Conservation (phyloP, 2,797 vertebrate species). For the Florisuga fusca region DNA sequence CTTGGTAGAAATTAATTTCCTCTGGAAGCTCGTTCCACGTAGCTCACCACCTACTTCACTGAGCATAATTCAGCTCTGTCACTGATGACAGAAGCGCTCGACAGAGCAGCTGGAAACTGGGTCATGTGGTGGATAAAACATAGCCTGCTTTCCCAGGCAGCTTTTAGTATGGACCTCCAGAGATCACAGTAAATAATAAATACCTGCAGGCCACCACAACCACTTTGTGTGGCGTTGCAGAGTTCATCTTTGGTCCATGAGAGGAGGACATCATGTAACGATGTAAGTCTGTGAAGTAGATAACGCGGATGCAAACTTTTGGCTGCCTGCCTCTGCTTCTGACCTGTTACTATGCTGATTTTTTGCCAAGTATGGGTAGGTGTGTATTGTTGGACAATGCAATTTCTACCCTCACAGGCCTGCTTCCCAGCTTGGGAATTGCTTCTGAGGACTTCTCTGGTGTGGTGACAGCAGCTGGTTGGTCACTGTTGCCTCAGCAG, state of each 20-base stretch:
- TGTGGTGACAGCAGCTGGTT: not conserved
- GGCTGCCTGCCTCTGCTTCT: not conserved
- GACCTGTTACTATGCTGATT: not conserved
- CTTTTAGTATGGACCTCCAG: slow-evolving; percentile 5
- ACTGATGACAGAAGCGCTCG: slow-evolving; percentile 30
- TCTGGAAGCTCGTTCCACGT: slow-evolving; percentile 18
- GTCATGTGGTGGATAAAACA: slow-evolving; percentile 31
- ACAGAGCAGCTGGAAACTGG: slow-evolving; percentile 49
- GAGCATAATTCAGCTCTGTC: slow-evolving; percentile 43
- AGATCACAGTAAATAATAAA: slow-evolving; percentile 20
- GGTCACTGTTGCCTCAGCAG: fast-evolving
- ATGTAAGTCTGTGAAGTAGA: not conserved
- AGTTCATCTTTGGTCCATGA: not conserved
- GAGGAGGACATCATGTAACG: not conserved
- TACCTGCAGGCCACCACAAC: not conserved
- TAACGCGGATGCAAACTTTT: not conserved
- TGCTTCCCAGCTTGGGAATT: not conserved
- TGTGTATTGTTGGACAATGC: not conserved
- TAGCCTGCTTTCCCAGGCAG: not conserved
- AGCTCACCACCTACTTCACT: slow-evolving; percentile 41
- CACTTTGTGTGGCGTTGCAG: not conserved
- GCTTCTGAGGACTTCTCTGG: not conserved
- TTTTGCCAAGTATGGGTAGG: not conserved
- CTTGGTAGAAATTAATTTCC: slow-evolving; percentile 52
- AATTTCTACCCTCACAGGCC: not conserved